Conservation (phyloP, 1,140 invertebrate genomes). For the Radopholus similis region DNA sequence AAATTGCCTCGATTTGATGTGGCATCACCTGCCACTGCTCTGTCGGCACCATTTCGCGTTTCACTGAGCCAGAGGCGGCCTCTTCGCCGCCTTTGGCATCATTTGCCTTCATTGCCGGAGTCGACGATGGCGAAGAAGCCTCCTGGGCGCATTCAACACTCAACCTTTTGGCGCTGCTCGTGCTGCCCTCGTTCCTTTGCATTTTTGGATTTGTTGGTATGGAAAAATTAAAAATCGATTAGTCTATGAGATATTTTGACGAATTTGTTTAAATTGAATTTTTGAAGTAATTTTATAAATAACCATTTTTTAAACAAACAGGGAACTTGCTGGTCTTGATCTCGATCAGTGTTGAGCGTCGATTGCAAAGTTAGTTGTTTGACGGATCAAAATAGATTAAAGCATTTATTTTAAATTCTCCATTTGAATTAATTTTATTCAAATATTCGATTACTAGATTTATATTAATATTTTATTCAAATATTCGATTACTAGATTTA, state of each 20-base stretch:
- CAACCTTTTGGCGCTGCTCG: constrained; percentile 40
- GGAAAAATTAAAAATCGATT: not conserved
- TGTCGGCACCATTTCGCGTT: too few relatives aligned
- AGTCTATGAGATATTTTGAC: not conserved
- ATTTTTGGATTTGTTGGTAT: constrained; percentile 44
- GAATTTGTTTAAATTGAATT: not conserved
- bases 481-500: not conserved
- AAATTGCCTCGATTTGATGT: too few relatives aligned
- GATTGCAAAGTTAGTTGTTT: constrained; percentile 61
- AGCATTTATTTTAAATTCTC: too few relatives aligned
- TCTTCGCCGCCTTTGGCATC: too few relatives aligned
- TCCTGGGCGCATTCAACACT: too few relatives aligned
- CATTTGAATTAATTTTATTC: constrained; percentile 7
- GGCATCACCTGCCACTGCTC: too few relatives aligned
- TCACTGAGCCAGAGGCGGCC: too few relatives aligned
- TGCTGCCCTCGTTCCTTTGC: constrained; percentile 40
- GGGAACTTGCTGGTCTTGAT: constrained; percentile 62
- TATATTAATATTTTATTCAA: not conserved
- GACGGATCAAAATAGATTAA: too few relatives aligned
- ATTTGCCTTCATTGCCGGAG: too few relatives aligned
- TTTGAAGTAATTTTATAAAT: not conserved
- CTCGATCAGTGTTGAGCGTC: constrained; percentile 60
- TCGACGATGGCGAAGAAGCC: too few relatives aligned
- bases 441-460: not conserved
- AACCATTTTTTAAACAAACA: not conserved